These are phyloP conservation scores for Erpornis zantholeuca DNA, from an alignment of 2,113 vertebrate species.

Conservation along the genomic window DNA sequence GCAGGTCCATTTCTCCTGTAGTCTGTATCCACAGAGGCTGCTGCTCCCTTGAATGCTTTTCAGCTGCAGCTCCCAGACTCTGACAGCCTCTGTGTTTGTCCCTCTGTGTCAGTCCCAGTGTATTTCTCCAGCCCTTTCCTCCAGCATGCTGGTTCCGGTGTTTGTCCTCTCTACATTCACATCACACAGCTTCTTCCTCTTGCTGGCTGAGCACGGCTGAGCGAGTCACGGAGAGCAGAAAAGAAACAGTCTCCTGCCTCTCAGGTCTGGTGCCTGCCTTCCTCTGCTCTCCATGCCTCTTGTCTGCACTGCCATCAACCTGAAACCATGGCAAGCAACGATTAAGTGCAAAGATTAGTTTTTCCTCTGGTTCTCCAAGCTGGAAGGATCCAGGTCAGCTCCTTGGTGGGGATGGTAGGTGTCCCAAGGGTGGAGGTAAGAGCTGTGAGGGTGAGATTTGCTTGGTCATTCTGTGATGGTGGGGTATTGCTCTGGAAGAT, in stretches of 20 bases:
- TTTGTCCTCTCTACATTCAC: background rate
- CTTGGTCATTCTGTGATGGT: background rate
- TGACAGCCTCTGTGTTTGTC: background rate
- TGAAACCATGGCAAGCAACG: background rate
- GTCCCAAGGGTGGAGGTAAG: background rate
- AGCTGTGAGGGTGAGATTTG: background rate
- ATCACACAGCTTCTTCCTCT: background rate
- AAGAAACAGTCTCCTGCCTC: background rate
- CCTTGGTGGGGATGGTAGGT: background rate
- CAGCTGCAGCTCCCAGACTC: background rate
- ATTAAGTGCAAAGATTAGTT: background rate
- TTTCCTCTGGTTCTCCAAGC: background rate
- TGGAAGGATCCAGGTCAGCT: background rate
- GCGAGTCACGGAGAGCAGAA: accelerated
- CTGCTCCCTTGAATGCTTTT: background rate
- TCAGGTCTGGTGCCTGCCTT: background rate
- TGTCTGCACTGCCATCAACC: background rate
- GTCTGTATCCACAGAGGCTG: background rate
- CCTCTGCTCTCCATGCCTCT: background rate
- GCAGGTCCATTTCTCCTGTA: background rate
- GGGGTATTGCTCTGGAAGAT: background rate
- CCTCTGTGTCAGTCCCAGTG: background rate
- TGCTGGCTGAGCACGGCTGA: background rate
- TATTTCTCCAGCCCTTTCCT: constrained; percentile 27
- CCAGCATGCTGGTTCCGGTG: background rate